Conservation (phyloP, 2,888 invertebrate species). For the Branchipolynoe longqiensis region DNA sequence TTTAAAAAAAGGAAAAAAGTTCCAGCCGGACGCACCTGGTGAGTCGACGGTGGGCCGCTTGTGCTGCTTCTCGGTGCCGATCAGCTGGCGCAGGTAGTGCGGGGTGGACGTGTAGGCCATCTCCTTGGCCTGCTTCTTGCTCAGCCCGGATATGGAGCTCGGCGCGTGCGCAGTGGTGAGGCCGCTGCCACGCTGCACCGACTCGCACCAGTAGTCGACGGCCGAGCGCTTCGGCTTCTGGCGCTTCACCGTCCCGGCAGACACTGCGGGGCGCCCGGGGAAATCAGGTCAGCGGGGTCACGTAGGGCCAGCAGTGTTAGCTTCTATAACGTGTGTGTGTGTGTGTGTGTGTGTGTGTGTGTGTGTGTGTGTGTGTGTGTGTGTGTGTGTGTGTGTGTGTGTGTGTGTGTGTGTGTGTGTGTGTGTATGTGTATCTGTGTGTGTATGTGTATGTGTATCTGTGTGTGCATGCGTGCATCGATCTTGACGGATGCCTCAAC, state of each 20-base stretch:
- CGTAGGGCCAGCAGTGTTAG: no score
- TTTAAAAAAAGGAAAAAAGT: background rate
- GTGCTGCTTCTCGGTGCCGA: constrained; percentile 78
- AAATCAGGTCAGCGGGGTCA: no score
- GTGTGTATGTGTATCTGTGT: no score
- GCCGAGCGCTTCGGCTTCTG: constrained; percentile 6
- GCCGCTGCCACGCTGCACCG: constrained; percentile 24
- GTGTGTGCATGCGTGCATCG: no score
- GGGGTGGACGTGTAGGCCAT: constrained; percentile 78
- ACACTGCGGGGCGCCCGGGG: background rate
- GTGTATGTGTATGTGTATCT: no score
- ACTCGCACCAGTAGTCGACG: constrained; percentile 34
- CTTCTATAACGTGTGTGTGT: no score
- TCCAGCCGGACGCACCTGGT: background rate
- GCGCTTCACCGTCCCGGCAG: constrained; percentile 26
- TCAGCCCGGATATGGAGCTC: constrained; percentile 12
- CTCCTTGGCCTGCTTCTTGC: constrained; percentile 32
- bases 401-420: no score
- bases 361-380: no score
- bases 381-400: no score
- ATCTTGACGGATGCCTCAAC: no score
- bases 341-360: no score
- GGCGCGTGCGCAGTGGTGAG: constrained; percentile 7
- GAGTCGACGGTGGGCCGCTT: background rate
- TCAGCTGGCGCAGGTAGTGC: constrained; percentile 76